A percentile compares a stretch with the other conserved stretches of the same genome.
These are phyloP conservation scores for Neotragus pygmaeus DNA, from an alignment of 2,113 vertebrate species.

Conservation along the genomic window DNA sequence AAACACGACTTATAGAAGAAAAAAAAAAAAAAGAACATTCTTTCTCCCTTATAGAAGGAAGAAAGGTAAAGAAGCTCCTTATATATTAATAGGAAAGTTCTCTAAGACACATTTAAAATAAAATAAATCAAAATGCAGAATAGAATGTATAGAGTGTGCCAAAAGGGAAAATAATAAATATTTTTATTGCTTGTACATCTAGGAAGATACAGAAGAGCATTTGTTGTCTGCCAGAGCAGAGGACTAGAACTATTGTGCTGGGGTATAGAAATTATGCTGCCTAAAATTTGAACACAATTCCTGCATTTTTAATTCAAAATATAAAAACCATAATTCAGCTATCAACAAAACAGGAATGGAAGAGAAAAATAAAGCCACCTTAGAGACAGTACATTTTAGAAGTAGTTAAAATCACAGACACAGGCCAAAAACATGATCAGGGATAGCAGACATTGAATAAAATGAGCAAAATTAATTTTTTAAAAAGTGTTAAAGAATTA, in stretches of 20 bases:
- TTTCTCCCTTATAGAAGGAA: not conserved
- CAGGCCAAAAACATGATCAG: not conserved
- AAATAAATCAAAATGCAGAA: not conserved
- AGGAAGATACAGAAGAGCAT: not conserved
- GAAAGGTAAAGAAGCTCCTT: not conserved
- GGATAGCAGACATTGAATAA: not conserved
- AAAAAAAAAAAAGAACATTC: not conserved
- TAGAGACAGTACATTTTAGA: not conserved
- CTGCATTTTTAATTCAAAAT: not conserved
- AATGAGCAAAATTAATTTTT: not conserved
- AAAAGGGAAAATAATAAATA: not conserved
- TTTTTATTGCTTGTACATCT: not conserved
- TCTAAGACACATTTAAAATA: not conserved
- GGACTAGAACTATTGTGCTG: not conserved
- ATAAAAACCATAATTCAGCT: not conserved
- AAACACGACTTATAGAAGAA: not conserved
- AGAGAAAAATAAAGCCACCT: conserved; percentile 21
- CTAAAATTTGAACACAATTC: not conserved
- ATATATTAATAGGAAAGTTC: not conserved
- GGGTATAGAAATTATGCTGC: not conserved
- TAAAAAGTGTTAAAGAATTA: not conserved
- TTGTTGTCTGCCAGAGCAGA: not conserved
- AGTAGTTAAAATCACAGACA: not conserved
- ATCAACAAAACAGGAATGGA: not conserved
- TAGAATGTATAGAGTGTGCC: not conserved